Conservation (phyloP, 2,888 invertebrate genomes). For the Cantharis rufa region DNA sequence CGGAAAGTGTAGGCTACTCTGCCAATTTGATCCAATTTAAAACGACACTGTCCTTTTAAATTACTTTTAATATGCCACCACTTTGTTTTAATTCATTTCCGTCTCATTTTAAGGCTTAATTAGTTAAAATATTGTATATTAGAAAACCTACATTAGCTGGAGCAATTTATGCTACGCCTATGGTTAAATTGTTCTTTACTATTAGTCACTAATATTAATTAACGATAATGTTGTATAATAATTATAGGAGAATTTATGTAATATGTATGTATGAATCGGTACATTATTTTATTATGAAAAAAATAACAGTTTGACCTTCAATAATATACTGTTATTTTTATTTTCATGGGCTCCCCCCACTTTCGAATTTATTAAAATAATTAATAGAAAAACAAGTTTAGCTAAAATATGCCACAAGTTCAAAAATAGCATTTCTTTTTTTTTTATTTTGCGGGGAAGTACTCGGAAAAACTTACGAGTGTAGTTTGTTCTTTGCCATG, state of each 20-base stretch:
- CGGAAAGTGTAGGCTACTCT: slow-evolving; percentile 23
- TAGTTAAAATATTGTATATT: neutral
- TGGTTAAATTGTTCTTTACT: neutral
- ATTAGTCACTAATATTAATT: slow-evolving; percentile 1
- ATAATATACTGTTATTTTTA: neutral
- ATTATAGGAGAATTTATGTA: neutral
- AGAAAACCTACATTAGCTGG: neutral
- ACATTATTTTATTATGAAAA: neutral
- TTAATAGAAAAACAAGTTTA: neutral
- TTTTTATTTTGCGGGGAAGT: neutral
- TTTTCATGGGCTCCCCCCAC: neutral
- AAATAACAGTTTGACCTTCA: neutral
- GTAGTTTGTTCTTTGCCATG: slow-evolving; percentile 43
- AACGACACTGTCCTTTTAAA: slow-evolving; percentile 20
- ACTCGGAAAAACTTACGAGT: slow-evolving; percentile 36
- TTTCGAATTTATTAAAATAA: slow-evolving; percentile 2
- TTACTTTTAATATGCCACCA: slow-evolving; percentile 19
- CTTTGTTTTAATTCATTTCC: slow-evolving; percentile 18
- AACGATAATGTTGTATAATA: neutral
- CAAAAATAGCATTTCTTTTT: neutral
- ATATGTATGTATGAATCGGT: neutral
- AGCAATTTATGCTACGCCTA: neutral
- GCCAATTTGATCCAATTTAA: slow-evolving; percentile 21
- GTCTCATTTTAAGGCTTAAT: slow-evolving; percentile 12
- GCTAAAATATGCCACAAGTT: neutral